Evolutionary conservation across 2,113 vertebrate genomes (phyloP).

Genomic region (Hydropotes inermis): DNA sequence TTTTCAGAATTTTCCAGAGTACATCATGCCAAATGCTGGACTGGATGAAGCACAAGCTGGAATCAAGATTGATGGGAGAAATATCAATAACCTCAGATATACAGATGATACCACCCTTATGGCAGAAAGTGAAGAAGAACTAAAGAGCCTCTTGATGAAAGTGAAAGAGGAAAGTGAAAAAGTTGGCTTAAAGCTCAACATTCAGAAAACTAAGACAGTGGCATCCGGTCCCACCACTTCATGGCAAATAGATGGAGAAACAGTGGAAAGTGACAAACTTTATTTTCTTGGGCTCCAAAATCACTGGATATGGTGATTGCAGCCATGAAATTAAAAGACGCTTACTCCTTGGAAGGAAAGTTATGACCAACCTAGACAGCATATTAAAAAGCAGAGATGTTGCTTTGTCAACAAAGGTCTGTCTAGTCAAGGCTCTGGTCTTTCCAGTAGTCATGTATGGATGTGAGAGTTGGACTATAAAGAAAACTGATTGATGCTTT

Average conservation of each 20-base stretch:
- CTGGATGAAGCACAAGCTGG: neutral
- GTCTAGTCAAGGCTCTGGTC: neutral
- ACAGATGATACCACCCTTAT: no score
- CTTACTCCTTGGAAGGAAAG: neutral
- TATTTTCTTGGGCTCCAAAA: neutral
- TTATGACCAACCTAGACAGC: neutral
- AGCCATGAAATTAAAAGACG: neutral
- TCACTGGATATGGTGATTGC: neutral
- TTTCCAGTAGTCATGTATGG: neutral
- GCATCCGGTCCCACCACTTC: neutral
- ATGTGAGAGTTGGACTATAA: neutral
- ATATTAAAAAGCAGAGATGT: neutral
- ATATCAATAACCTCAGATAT: neutral
- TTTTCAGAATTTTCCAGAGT: no score
- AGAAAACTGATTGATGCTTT: neutral
- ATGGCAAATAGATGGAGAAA: neutral
- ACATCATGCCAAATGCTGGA: no score
- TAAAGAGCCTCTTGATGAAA: no score
- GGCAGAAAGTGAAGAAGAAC: no score
- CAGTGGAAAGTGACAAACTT: neutral
- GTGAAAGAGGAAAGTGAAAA: no score
- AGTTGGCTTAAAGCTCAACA: neutral
- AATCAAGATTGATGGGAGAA: fast-evolving
- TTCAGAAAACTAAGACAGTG: neutral
- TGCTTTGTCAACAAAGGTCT: neutral